Base-by-base conservation (phyloP, 2,113 vertebrate species). In the Aldabrachelys gigantea region DNA sequence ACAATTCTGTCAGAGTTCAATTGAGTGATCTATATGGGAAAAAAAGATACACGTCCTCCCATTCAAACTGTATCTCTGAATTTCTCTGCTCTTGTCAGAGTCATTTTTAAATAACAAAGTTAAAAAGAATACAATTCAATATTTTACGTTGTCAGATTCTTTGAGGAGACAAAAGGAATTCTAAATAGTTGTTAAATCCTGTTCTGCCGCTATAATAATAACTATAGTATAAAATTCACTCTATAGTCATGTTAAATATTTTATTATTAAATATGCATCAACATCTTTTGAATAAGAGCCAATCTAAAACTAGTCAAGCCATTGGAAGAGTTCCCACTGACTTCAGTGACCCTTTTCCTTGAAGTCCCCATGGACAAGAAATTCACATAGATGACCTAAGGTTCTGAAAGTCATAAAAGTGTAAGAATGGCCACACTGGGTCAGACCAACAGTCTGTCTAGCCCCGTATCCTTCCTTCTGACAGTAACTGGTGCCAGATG, bases 221-320 rank as follows among this genome's bases (percentile, higher is more conserved):
- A 38, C 65, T 21, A 21, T n/a, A n/a, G n/a, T 69, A 69, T 31
- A 59, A 59, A 13, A 59, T n/a, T 69, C 16, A n/a, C 65, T 69
- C 31, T n/a, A 16, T 21, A n/a, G 35, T 19, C 17, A 19, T 69
- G 17, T 69, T 13, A 69, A 21, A n/a, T 69, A 69, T 21, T 35
- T 69, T 17, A 69, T 21, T n/a, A n/a, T 69, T 69, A 69, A 69
- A 69, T 69, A 69, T 69, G 65, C 65, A 91, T 96, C 85, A 78
- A 88, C 90, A 93, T 87, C 80, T 94, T 86, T 85, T 53, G 69
- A 88, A 95, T 65, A 85, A 76, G 90, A 96, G 90, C 82, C 84
- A 80, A 90, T 72, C 56, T 82, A 86, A 57, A 86, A 82, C 82
- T 13, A 44, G 35, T n/a, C 35, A 69, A 69, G 8, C n/a, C 65